Evolutionary conservation across 2,797 vertebrate genomes (phyloP), one percentile per base, ranked within the genome.

Genomic region (Coregonus ussuriensis): DNA sequence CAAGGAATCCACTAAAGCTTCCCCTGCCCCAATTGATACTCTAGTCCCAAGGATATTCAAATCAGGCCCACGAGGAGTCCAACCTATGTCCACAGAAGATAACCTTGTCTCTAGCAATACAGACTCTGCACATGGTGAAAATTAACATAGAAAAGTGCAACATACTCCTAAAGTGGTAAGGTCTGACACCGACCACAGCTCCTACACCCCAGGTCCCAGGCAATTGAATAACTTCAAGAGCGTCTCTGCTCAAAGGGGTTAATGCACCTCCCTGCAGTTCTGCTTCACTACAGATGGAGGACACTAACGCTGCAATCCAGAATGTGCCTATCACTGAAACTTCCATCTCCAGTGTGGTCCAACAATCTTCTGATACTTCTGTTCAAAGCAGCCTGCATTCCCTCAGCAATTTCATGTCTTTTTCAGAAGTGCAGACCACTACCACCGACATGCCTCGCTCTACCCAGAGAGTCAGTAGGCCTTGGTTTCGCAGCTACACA

Each of bases 1-100:
- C 31, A 6, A 86, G 73, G 6, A 62, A 21, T 62, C 63, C n/a
- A 16, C 62, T 25, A 29, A 74, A 18, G 9, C 59, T 1, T 16
- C 5, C 11, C 69, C 14, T 11, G 29, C 53, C 51, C 25, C 25
- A 0, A 11, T 15, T 75, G 74, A 76, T 72, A 33, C 16, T 13
- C 31, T 68, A 35, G 6, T 63, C 54, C 31, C 72, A 37, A 59
- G 21, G 0, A 29, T 29, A 0, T 1, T 74, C 6, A 35, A 56
- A 9, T 51, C 74, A 3, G 62, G 63, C 29, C 67, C 77, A 13
- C 74, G 72, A 5, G 59, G 76, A 4, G 13, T 47, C 16, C 5
- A 1, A 11, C 53, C 63, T 62, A 3, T 21, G 7, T 62, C 25
- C 7, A 52, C 73, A 62, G 74, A 77, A 52, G 67, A 41, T 4